Base-by-base conservation (phyloP, 2,888 invertebrate genomes). In the Habrosyne pyritoides region DNA sequence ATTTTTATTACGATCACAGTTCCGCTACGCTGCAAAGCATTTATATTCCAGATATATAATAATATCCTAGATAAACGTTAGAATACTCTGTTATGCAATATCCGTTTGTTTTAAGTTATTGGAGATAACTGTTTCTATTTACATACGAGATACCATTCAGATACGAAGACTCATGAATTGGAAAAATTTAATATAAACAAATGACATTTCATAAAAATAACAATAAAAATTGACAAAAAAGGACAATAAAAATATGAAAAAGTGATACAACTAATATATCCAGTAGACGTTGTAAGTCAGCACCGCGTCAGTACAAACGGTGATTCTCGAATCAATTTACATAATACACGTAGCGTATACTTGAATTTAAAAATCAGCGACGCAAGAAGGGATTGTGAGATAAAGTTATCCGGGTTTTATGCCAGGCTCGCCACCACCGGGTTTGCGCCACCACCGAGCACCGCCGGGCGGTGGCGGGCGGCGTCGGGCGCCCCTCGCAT, bases 361-460 rank as follows among this genome's bases (percentile, higher is more conserved):
- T 79, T 69, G 77, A 83, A 79, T 87, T 84, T 84, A 77, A 85
- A 86, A 86, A 83, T 83, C 81, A 74, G 74, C 71, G 69, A 73
- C 76, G 71, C 73, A 77, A 81, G 79, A 77, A 73, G 72, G 74
- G 79, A 79, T 80, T 79, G 63, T 67, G 71, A 77, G 75, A 81
- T 81, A 81, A 84, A 79, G 79, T 84, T 84, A 85, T 82, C 68
- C 76, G 59, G 73, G 79, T 79, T 81, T 84, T 80, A 81, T 75
- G 71, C 75, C 62, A 69, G 71, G 71, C 71, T 77, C 61, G 63
- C 65, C 54, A n/a, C 28, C 28, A 6, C 28, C 28, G 10, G 61
- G 57, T 63, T 60, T 68, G 71, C 71, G 73, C 60, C 36, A 6
- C 5, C 18, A 53, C 36, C 36, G 33, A 1, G 33, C 2, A 10